Evolutionary conservation across 1,140 invertebrate species (phyloP).

Genomic region (Gryllus bimaculatus): DNA sequence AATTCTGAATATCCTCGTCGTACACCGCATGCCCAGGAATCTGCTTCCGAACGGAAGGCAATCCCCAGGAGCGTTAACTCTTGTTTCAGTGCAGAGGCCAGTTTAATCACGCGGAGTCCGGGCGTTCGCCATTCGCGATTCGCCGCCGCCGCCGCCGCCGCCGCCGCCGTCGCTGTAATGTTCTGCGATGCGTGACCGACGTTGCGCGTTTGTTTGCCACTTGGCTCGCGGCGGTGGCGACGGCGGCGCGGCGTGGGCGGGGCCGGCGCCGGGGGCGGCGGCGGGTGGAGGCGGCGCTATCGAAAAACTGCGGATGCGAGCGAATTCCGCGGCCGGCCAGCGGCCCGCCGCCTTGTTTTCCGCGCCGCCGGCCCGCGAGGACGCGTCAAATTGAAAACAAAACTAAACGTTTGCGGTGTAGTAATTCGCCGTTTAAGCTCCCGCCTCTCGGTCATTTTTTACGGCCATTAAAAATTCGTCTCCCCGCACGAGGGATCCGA

Average conservation of each 20-base stretch:
- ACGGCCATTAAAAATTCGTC: too few relatives aligned
- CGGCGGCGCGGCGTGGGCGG: too few relatives aligned
- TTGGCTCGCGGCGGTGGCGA: not conserved
- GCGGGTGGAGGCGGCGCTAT: not conserved
- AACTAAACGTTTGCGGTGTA: not conserved
- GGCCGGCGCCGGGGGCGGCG: too few relatives aligned
- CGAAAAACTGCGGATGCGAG: not conserved
- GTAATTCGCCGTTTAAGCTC: not conserved
- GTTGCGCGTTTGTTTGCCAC: not conserved
- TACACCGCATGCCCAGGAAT: not conserved
- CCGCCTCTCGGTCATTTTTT: not conserved
- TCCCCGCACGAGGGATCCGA: too few relatives aligned
- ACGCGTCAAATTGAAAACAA: conserved; percentile 4
- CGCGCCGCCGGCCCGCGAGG: not conserved
- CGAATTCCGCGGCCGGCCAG: not conserved
- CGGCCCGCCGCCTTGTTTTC: not conserved
- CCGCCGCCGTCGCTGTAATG: not conserved
- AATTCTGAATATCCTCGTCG: conserved; percentile 1
- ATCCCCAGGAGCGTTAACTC: not conserved
- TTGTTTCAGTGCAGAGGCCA: not conserved
- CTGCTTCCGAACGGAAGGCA: not conserved
- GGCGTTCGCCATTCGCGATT: not conserved
- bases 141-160: not conserved
- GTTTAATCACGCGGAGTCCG: not conserved
- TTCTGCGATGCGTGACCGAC: not conserved